Evolutionary conservation across 2,113 vertebrate species (phyloP), one percentile per base, ranked within the genome.

Genomic region (Elaphurus davidianus): DNA sequence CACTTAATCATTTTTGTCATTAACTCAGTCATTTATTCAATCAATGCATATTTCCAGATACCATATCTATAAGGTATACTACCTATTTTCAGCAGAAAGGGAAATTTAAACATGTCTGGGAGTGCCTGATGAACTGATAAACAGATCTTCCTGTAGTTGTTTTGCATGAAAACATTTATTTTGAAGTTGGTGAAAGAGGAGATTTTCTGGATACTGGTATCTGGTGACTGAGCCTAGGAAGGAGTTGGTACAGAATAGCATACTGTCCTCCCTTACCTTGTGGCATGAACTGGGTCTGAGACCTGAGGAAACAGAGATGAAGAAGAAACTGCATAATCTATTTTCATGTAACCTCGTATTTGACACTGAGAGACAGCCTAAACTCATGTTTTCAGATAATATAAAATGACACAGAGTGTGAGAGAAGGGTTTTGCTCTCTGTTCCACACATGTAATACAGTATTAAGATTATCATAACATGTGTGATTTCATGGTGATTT

Each of bases 21-120:
- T 97, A n/a, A 64, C 6, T 88, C 54, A 76, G 40, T 76, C 81
- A 83, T 76, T 91, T 91, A 86, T 59, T 97, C 52, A 54, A 57
- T 97, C 16, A 57, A 79, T 27, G 78, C 1, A 30, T 88, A 71
- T 84, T 85, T 85, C 79, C 9, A 88, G 81, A 86, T 19, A 10
- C 30, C 82, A 19, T 67, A 23, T 30, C 50, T 84, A 7, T 55
- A 59, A 90, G 9, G 17, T 27, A 3, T 47, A 60, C 2, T n/a
- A 43, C 45, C 4, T 33, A 55, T 16, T 76, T 89, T 43, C 8
- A 43, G 87, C 21, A 97, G 50, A 89, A 91, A 94, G 16, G n/a
- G 21, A 93, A 28, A 76, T 50, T 91, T 45, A 84, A 33, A 57
- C 11, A 88, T 79, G 16, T 50, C 36, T 52, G 52, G 6, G 2